Percentiles rank a stretch among this genome's conserved stretches.
phyloP scores from a whole-genome alignment of 2,888 invertebrate species.

The Drosophila hamatofila region DNA sequence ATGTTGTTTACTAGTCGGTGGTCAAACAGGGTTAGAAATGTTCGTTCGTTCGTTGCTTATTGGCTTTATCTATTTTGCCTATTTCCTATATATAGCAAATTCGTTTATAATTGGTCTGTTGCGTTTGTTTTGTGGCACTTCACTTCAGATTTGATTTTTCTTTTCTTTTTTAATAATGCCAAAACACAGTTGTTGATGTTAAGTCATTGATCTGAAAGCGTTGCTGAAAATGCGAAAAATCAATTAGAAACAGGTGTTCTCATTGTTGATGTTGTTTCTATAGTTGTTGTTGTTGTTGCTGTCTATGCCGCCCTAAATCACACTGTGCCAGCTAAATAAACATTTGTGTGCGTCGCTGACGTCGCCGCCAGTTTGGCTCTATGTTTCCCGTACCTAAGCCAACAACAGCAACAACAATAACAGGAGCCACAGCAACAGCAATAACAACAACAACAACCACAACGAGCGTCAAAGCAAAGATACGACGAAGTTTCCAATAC shows the following conservation, averaged over 20 bases:
- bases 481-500: constrained; percentile 77
- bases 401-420: constrained; percentile 49
- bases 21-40: constrained; percentile 60
- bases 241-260: constrained; percentile 82
- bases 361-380: constrained; percentile 57
- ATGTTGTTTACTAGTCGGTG: constrained; percentile 59
- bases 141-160: constrained; percentile 43
- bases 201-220: constrained; percentile 52
- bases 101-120: constrained; percentile 46
- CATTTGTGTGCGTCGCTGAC: constrained; percentile 64
- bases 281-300: constrained; percentile 49
- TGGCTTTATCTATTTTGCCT: constrained; percentile 33
- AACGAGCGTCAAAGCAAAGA: constrained; percentile 56
- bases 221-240: constrained; percentile 76
- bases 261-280: constrained; percentile 42
- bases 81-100: constrained; percentile 43
- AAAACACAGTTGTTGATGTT: constrained; percentile 70
- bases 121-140: constrained; percentile 52
- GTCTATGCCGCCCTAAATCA: constrained; percentile 49
- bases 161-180: constrained; percentile 46
- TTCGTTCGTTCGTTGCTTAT: constrained; percentile 70
- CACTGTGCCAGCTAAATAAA: constrained; percentile 55
- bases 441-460: constrained; percentile 49
- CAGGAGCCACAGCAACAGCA: constrained; percentile 57
- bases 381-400: constrained; percentile 61